Evolutionary conservation across 2,797 vertebrate species (phyloP).

Genomic region (Spea hammondii): DNA sequence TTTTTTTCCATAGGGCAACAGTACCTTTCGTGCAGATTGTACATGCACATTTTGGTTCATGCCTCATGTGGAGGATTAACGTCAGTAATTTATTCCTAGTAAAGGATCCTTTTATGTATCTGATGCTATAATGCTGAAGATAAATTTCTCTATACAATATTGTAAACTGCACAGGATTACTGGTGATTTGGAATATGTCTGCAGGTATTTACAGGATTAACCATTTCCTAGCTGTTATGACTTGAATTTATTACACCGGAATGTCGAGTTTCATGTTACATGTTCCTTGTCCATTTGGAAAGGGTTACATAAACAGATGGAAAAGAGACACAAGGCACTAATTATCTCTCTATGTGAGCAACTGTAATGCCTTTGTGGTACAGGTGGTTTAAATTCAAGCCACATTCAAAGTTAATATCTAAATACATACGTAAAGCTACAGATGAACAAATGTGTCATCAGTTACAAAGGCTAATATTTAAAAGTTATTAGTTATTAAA

Average conservation of each 20-base stretch:
- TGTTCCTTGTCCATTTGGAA: not conserved
- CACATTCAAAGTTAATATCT: constrained; percentile 6
- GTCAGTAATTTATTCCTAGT: not conserved
- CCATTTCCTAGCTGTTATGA: not conserved
- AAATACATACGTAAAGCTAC: constrained; percentile 6
- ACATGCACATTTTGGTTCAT: not conserved
- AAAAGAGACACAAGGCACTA: constrained; percentile 13
- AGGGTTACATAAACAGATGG: constrained; percentile 27
- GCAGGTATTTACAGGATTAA: constrained; percentile 1
- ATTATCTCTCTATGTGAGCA: constrained; percentile 18
- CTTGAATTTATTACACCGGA: not conserved
- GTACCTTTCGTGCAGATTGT: not conserved
- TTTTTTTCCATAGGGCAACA: not conserved
- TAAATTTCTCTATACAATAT: not conserved
- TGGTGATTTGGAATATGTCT: not conserved
- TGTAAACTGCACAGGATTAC: not conserved
- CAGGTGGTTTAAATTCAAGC: constrained; percentile 32
- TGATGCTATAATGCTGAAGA: not conserved
- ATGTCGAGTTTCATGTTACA: not conserved
- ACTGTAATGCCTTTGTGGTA: constrained; percentile 15
- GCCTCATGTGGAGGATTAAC: not conserved
- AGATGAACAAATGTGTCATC: constrained; percentile 13
- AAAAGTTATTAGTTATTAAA: too few relatives aligned
- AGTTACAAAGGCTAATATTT: too few relatives aligned
- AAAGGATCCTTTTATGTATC: not conserved